These are phyloP conservation scores for Cardinalis cardinalis DNA, from an alignment of 2,113 vertebrate species.

Conservation along the genomic window DNA sequence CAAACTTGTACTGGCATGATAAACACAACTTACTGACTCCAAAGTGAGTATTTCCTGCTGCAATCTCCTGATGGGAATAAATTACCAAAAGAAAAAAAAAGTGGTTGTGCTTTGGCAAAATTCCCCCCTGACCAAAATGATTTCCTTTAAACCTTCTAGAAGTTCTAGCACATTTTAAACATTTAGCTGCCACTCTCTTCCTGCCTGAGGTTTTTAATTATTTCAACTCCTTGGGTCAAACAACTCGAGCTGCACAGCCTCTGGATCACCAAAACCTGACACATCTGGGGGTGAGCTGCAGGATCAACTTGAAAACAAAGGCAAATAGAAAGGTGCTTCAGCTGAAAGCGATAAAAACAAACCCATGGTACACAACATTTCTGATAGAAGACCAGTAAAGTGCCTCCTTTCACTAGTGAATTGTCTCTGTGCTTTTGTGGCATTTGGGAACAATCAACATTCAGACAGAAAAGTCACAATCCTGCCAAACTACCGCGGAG, in stretches of 20 bases:
- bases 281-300: background rate
- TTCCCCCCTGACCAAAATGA: background rate
- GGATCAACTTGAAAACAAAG: background rate
- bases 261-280: background rate
- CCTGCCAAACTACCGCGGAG: background rate
- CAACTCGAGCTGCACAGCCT: background rate
- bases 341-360: background rate
- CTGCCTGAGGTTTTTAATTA: background rate
- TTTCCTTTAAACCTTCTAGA: background rate
- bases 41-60: background rate
- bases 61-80: background rate
- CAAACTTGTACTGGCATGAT: background rate
- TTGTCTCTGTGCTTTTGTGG: background rate
- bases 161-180: background rate
- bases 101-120: background rate
- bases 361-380: background rate
- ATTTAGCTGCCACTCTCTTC: background rate
- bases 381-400: conserved; percentile 2
- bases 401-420: background rate
- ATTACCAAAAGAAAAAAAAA: background rate
- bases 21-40: background rate
- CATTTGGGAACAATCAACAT: conserved; percentile 4
- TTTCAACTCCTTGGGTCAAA: background rate
- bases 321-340: background rate
- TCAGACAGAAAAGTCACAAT: background rate